Conservation (phyloP, 2,888 invertebrate species). For the Spodoptera picta region DNA sequence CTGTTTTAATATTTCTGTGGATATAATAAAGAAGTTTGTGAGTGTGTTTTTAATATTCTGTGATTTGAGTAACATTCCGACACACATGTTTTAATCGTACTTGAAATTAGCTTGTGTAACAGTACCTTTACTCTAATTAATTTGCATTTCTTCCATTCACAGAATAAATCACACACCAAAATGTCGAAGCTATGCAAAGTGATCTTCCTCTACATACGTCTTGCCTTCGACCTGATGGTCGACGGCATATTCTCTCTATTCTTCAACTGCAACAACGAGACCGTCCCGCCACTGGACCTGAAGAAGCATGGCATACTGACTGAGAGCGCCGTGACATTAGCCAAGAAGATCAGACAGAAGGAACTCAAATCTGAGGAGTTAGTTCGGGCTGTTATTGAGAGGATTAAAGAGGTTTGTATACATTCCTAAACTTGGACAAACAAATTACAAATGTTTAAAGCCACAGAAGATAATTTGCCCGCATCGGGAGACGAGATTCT, state of each 20-base stretch:
- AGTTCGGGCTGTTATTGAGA: conserved; percentile 92
- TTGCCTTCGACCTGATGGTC: conserved; percentile 72
- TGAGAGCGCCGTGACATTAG: conserved; percentile 91
- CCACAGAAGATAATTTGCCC: background rate
- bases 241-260: conserved; percentile 81
- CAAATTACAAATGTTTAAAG: background rate
- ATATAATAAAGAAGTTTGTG: no score
- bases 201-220: conserved; percentile 66
- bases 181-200: conserved; percentile 63
- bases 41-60: no score
- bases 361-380: conserved; percentile 92
- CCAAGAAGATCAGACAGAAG: conserved; percentile 90
- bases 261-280: conserved; percentile 75
- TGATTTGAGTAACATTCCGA: no score
- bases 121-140: no score
- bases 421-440: no score
- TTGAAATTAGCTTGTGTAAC: no score
- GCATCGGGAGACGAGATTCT: no score
- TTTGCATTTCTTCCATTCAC: background rate
- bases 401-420: conserved; percentile 91
- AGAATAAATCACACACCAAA: conserved; percentile 24
- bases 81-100: no score
- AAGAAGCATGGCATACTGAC: conserved; percentile 74
- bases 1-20: no score
- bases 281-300: conserved; percentile 73